Evolutionary conservation across 2,113 vertebrate species (phyloP).

Genomic region (Alethe diademata): DNA sequence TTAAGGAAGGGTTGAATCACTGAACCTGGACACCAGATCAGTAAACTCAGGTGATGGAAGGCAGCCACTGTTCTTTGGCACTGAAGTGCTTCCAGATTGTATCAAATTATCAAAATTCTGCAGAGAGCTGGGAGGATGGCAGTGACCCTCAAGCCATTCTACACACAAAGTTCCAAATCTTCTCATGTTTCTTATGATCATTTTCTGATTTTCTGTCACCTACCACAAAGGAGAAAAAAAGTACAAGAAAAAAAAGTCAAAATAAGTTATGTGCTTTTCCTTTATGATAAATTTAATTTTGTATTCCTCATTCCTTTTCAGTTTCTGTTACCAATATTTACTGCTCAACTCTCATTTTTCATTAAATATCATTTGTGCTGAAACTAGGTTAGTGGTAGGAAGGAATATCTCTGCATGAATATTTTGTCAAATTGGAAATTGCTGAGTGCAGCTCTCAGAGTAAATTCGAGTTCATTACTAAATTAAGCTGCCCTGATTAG

Average conservation of each 20-base stretch:
- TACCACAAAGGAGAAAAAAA: neutral
- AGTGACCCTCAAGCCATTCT: constrained; percentile 19
- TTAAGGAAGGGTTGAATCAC: neutral
- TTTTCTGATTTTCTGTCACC: neutral
- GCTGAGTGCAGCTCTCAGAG: neutral
- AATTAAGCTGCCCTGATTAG: constrained; percentile 31
- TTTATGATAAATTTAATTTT: neutral
- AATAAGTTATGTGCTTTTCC: neutral
- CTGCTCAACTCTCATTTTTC: neutral
- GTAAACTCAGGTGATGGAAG: neutral
- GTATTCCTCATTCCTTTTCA: neutral
- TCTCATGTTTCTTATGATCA: neutral
- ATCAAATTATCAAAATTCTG: constrained; percentile 19
- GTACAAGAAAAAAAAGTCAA: neutral
- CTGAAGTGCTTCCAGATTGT: constrained; percentile 37
- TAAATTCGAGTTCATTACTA: constrained; percentile 40
- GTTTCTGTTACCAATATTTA: constrained; percentile 20
- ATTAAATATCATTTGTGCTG: constrained; percentile 18
- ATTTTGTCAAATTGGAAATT: constrained; percentile 51
- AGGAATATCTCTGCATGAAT: neutral
- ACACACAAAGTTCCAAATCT: neutral
- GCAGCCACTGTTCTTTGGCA: constrained; percentile 23
- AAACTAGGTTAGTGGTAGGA: constrained; percentile 4
- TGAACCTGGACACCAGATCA: neutral
- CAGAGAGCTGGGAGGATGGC: neutral